Percentiles rank a stretch among this genome's conserved stretches.
These are phyloP conservation scores for Gopherus evgoodei DNA, from an alignment of 2,113 vertebrate genomes.

Conservation along the genomic window DNA sequence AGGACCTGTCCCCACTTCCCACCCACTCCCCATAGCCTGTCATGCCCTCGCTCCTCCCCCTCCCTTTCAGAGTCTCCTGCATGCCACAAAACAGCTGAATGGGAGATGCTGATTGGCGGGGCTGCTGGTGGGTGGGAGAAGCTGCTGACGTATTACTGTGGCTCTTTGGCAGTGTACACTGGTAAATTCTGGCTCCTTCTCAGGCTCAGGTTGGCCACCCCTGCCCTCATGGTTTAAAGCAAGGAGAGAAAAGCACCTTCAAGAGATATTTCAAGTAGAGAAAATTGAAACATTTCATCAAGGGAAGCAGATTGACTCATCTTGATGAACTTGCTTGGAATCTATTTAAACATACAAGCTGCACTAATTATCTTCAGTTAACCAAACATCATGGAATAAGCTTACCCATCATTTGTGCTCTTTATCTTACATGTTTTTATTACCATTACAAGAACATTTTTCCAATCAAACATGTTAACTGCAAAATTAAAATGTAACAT, in stretches of 20 bases:
- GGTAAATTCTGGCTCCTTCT: too few species aligned
- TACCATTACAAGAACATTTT: conserved; percentile 24
- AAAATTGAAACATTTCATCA: neutral
- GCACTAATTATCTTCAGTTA: conserved; percentile 44
- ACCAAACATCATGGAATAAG: conserved; percentile 17
- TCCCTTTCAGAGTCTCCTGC: too few species aligned
- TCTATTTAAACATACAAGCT: neutral
- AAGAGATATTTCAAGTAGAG: neutral
- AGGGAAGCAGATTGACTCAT: neutral
- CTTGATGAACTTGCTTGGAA: conserved; percentile 23
- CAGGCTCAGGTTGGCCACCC: too few species aligned
- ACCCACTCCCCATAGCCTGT: too few species aligned
- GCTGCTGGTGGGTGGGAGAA: too few species aligned
- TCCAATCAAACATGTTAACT: neutral
- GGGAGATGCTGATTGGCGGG: too few species aligned
- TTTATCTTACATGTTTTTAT: neutral
- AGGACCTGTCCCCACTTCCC: too few species aligned
- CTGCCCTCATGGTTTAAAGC: neutral
- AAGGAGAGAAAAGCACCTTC: neutral
- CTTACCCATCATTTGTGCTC: conserved; percentile 1
- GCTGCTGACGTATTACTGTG: too few species aligned
- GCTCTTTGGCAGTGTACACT: too few species aligned
- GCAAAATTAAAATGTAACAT: conserved; percentile 12
- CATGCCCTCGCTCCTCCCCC: too few species aligned
- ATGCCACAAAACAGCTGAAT: too few species aligned